Base-by-base conservation (phyloP, 1,140 invertebrate species). In the Cecropterus lyciades region DNA sequence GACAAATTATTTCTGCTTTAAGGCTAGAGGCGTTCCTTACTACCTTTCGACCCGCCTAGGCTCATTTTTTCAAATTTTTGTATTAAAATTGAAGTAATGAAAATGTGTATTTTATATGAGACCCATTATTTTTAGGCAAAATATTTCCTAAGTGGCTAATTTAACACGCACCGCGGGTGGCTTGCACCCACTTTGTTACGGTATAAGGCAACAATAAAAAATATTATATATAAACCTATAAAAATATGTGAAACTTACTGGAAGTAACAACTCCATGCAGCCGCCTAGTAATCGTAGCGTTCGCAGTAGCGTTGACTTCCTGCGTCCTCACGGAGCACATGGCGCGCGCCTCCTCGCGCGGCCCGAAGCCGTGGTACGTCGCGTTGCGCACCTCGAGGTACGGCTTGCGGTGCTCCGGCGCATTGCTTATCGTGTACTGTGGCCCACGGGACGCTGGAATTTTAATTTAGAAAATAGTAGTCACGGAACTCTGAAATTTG, bases 211-310 rank as follows among this genome's bases (percentile, higher is more conserved):
- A 5, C 5, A 20, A 20, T 20, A n/a, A n/a, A n/a, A n/a, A n/a
- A n/a, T 20, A 20, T 1, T 20, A 37, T 37, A 11, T 11, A 1
- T 0, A 37, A 1, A 37, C 33, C 1, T 37, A 37, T 10, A 37
- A 37, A 11, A 11, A 37, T 37, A 14, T 2, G n/a, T n/a, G n/a
- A 13, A 14, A 43, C 84, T 89, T 77, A 93, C 93, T 92, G 4
- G 91, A 88, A 40, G 93, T 93, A 56, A 92, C 93, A 48, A 94
- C 93, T 64, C 93, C 93, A 72, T 93, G 92, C 2, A 94, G 72
- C 62, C 93, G 79, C 69, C 93, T 84, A 0, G 92, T 93, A 30
- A 93, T 93, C 3, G 93, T 93, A 1, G 93, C 93, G 69, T 94
- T 94, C 10, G 93, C 93, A 0, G 92, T 92, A 6, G 93, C 93